Conservation (phyloP, 2,888 invertebrate genomes). For the Myathropa florea region DNA sequence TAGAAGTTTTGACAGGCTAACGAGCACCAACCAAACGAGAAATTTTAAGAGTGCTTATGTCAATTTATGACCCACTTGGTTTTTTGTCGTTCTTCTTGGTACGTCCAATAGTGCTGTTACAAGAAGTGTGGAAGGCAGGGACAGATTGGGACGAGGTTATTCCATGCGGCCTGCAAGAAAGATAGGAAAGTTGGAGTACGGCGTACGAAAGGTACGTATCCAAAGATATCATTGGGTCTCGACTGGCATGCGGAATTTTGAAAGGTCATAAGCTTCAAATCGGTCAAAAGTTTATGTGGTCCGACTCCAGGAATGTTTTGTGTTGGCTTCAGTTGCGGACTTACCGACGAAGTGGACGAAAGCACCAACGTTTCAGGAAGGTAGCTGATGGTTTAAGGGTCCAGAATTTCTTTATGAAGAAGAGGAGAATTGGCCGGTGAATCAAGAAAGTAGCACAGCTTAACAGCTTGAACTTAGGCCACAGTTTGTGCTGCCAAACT, state of each 20-base stretch:
- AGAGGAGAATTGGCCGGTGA: background rate
- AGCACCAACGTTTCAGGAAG: background rate
- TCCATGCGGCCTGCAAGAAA: too few relatives aligned
- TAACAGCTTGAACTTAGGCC: too few relatives aligned
- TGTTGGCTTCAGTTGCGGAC: constrained; percentile 1
- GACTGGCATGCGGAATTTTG: too few relatives aligned
- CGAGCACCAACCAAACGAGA: constrained; percentile 7
- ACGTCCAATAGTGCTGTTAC: constrained; percentile 54
- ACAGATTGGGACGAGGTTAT: too few relatives aligned
- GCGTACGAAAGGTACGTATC: constrained; percentile 46
- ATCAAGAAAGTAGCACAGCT: too few relatives aligned
- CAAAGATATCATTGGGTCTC: too few relatives aligned
- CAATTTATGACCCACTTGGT: constrained; percentile 9
- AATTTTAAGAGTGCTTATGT: constrained; percentile 11
- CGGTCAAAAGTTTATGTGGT: background rate
- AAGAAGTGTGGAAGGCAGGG: too few relatives aligned
- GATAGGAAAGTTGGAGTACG: too few relatives aligned
- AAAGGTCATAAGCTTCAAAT: background rate
- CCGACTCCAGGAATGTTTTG: background rate
- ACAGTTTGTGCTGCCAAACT: too few relatives aligned
- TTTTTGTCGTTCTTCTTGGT: constrained; percentile 40
- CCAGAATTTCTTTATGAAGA: background rate
- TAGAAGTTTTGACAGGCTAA: background rate
- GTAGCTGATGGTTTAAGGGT: constrained; percentile 7
- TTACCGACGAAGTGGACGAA: constrained; percentile 4